Evolutionary conservation across 2,797 vertebrate species (phyloP), one percentile per base, ranked within the genome.

Genomic region (Galagoides demidoff): DNA sequence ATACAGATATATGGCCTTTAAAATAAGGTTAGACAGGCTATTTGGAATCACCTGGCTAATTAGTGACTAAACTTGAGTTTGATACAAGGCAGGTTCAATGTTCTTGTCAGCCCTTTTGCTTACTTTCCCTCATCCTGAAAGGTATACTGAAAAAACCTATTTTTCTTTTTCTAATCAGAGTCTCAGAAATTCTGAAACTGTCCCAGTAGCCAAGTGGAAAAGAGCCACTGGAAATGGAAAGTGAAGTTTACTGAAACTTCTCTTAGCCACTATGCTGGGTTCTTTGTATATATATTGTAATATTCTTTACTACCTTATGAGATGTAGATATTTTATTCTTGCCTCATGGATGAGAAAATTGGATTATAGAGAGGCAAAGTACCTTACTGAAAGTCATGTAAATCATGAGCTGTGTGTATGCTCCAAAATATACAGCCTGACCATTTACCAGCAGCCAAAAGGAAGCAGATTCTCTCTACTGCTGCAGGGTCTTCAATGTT

Each of bases 161-260:
- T 70, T 81, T 66, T 25, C 19, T 39, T 91, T 88, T 93, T 90
- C 52, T 87, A 52, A 61, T 6, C 34, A 87, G 49, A 90, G 3
- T 88, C 31, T 95, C 23, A 81, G 71, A 96, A 95, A 84, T 68
- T 94, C 37, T 93, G 43, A 86, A 61, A 92, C 79, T 95, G 20
- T 95, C 93, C 73, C 12, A 85, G 12, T 61, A 86, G 77, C 23
- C 85, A 89, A 85, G 19, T 78, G 45, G 45, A 52, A 89, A 92
- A 84, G 12, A 55, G 34, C 34, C 29, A 61, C 12, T 86, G 39
- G 74, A 77, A 84, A 78, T 84, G 22, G n/a, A 83, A 90, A 94
- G 13, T 92, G 71, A 92, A 83, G 31, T 82, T 82, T 95, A 59
- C 31, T 49, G 49, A 94, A 63, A 85, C 57, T 90, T 63, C 57